A percentile compares a stretch with the other conserved stretches of the same genome.
Conservation (phyloP, 2,888 invertebrate species). For the Eulithis testata region DNA sequence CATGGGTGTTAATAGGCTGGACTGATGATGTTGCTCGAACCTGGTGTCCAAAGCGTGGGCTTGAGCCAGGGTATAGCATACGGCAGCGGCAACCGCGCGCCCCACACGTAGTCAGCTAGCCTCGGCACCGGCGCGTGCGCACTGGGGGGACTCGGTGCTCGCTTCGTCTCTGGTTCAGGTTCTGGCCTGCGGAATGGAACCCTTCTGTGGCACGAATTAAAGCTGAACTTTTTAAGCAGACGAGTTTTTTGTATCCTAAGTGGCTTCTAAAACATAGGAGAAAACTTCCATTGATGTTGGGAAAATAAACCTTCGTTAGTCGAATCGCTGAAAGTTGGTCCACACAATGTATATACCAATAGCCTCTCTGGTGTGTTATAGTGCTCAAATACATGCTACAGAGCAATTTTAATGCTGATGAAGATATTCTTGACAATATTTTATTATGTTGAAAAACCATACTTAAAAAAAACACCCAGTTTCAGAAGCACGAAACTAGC, state of each 20-base stretch:
- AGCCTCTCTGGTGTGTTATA: no score
- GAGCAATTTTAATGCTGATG: no score
- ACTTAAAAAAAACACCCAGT: no score
- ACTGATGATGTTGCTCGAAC: constrained; percentile 46
- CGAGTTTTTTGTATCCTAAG: constrained; percentile 23
- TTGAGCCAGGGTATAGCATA: constrained; percentile 89
- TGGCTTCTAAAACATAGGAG: background rate
- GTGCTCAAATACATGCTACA: no score
- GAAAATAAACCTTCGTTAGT: no score
- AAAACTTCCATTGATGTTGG: no score
- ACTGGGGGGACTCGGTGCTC: constrained; percentile 88
- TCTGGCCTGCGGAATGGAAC: constrained; percentile 78
- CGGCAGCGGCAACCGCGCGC: constrained; percentile 86
- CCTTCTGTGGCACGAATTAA: constrained; percentile 81
- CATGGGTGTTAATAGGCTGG: no score
- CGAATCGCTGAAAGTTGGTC: no score
- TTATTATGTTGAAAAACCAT: no score
- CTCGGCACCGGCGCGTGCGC: constrained; percentile 91
- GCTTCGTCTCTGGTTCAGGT: constrained; percentile 90
- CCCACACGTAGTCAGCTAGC: constrained; percentile 93
- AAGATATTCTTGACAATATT: no score
- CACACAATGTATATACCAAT: no score
- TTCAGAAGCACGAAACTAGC: no score
- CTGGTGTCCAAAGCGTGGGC: constrained; percentile 79
- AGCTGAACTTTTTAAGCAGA: constrained; percentile 66